Evolutionary conservation across 2,888 invertebrate species (phyloP), one percentile per base, ranked within the genome.

Genomic region (Rhagium mordax): DNA sequence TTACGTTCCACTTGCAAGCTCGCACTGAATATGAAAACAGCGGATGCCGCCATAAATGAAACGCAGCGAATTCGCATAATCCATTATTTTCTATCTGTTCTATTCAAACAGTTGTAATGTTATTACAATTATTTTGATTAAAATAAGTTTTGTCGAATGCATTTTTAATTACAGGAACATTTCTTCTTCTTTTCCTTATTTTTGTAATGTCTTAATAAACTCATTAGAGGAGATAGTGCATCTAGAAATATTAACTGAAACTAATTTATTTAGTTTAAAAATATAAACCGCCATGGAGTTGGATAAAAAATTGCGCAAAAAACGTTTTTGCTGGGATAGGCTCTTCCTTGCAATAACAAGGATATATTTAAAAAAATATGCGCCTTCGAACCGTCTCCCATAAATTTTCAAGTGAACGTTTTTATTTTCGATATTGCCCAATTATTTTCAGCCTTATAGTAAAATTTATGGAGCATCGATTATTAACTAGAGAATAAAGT

Each of bases 401-500:
- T 61, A 61, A 61, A 61, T 61, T 61, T 15, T 15, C 21, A 13
- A 2, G 55, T 55, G 64, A 48, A 64, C 27, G 68, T 71, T 74
- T 68, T 69, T 74, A 67, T 62, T 61, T 73, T 66, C 48, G 67
- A 71, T 69, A 71, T 51, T 49, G 57, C 65, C 33, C 73, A 77
- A 77, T 77, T 76, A 79, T 79, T 72, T 74, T 65, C 71, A 51
- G 49, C 67, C 72, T 68, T 78, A 74, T 64, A 71, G 64, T 62
- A 69, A 24, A 73, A 75, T 75, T 75, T 73, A 73, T 75, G 68
- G 70, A 41, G 24, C 69, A 70, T 74, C 75, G 72, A 74, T 77
- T 75, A 78, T 77, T 74, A 71, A 74, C 78, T 74, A 61, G 71
- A 72, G 75, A 72, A 75, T 76, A 75, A 72, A 73, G 78, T 78